Conservation (phyloP, 2,888 invertebrate species). For the Phortica magna region DNA sequence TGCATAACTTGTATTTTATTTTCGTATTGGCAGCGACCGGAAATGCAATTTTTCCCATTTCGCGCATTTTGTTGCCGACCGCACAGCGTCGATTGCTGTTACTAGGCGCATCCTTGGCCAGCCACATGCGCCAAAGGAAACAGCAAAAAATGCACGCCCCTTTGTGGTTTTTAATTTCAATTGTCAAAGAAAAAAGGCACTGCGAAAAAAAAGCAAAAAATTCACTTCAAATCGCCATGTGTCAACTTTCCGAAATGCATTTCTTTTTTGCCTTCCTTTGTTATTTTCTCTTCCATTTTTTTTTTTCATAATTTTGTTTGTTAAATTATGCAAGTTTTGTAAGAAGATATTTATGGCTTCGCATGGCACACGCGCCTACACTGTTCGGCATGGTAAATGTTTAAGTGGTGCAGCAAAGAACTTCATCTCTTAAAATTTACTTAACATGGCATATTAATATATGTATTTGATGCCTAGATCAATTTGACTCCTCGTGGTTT, state of each 20-base stretch:
- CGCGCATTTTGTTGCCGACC: background rate
- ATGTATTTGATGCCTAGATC: too few relatives aligned
- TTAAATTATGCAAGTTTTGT: too few relatives aligned
- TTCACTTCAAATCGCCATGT: background rate
- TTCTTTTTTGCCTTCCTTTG: background rate
- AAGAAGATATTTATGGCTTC: too few relatives aligned
- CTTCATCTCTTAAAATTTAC: too few relatives aligned
- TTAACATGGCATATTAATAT: too few relatives aligned
- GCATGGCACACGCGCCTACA: too few relatives aligned
- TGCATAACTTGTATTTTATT: conserved; percentile 56
- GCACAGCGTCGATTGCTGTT: background rate
- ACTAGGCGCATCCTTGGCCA: background rate
- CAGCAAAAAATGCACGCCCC: conserved; percentile 16
- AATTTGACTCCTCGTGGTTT: too few relatives aligned
- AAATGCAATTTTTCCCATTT: conserved; percentile 11
- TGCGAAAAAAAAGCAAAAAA: background rate
- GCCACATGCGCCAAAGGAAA: background rate
- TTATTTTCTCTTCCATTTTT: background rate
- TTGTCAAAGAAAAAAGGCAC: background rate
- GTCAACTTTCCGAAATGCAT: background rate
- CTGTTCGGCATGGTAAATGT: too few relatives aligned
- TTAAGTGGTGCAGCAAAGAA: too few relatives aligned
- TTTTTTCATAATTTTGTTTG: background rate
- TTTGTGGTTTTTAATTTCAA: background rate
- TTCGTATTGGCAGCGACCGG: conserved; percentile 51